These are phyloP conservation scores for Cyclina sinensis DNA, from an alignment of 1,140 invertebrate genomes.

Conservation along the genomic window DNA sequence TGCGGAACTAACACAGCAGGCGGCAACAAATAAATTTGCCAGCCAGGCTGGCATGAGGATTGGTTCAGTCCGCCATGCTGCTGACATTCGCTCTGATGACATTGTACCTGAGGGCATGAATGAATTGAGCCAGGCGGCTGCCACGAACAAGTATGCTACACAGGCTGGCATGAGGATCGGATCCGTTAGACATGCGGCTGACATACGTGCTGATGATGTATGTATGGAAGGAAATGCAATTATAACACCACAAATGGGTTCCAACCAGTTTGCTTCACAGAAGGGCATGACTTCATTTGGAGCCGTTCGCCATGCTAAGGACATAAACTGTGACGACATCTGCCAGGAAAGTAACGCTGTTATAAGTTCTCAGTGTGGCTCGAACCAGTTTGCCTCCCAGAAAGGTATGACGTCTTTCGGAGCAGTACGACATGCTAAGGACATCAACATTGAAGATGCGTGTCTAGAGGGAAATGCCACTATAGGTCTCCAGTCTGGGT, in stretches of 20 bases:
- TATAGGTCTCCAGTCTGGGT: constrained; percentile 96
- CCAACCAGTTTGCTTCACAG: constrained; percentile 90
- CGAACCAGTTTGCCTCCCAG: constrained; percentile 91
- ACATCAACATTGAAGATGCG: constrained; percentile 79
- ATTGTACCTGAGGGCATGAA: constrained; percentile 89
- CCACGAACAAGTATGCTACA: constrained; percentile 95
- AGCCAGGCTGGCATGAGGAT: constrained; percentile 89
- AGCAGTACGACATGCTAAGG: constrained; percentile 94
- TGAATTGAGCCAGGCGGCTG: constrained; percentile 96
- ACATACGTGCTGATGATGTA: constrained; percentile 73
- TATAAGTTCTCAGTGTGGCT: constrained; percentile 96
- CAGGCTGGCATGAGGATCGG: constrained; percentile 97
- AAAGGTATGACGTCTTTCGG: constrained; percentile 94
- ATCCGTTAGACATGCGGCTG: constrained; percentile 77
- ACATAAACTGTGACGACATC: constrained; percentile 74
- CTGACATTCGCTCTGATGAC: constrained; percentile 79
- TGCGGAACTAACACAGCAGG: constrained; percentile 96
- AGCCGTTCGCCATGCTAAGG: constrained; percentile 94
- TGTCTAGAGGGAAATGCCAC: constrained; percentile 91
- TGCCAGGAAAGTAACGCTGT: constrained; percentile 90
- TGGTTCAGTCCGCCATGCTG: constrained; percentile 76
- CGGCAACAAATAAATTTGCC: constrained; percentile 95
- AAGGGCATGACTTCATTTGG: constrained; percentile 96
- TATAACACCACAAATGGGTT: constrained; percentile 87
- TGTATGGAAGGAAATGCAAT: constrained; percentile 65